phyloP scores from a whole-genome alignment of 1,140 invertebrate species.

The Sitobion miscanthi region DNA sequence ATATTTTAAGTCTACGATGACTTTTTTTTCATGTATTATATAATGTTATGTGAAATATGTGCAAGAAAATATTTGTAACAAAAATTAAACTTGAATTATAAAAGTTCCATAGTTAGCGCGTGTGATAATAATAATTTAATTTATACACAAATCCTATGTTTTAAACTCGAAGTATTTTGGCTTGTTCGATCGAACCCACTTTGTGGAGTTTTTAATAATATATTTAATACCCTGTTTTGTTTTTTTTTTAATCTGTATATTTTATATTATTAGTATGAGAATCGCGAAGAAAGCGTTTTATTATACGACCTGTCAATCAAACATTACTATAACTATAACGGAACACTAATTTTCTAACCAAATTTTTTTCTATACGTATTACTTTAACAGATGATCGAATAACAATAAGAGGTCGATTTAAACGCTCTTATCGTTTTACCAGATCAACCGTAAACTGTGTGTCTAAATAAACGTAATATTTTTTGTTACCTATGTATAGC shows the following conservation, averaged over 20 bases:
- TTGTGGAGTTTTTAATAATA: neutral
- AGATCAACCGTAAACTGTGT: neutral
- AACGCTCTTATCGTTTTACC: slow-evolving; percentile 26
- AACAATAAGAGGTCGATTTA: slow-evolving; percentile 30
- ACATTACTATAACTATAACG: slow-evolving; percentile 12
- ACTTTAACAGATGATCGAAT: slow-evolving; percentile 33
- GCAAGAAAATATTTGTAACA: neutral
- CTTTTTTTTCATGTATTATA: too few relatives aligned
- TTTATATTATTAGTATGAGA: neutral
- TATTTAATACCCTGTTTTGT: neutral
- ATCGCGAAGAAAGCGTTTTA: neutral
- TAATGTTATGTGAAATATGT: neutral
- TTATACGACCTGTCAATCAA: slow-evolving; percentile 50
- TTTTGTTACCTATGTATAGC: slow-evolving; percentile 13
- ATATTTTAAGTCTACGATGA: neutral
- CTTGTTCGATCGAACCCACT: neutral
- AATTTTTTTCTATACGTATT: neutral
- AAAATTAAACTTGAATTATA: neutral
- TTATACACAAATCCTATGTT: neutral
- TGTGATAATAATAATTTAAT: neutral
- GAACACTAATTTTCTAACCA: slow-evolving; percentile 44
- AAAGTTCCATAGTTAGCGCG: neutral
- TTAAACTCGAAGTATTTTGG: neutral
- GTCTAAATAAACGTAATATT: slow-evolving; percentile 35
- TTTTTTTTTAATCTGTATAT: neutral